These are phyloP conservation scores for Drosophila gunungcola DNA, from an alignment of 1,140 invertebrate species.

Conservation along the genomic window DNA sequence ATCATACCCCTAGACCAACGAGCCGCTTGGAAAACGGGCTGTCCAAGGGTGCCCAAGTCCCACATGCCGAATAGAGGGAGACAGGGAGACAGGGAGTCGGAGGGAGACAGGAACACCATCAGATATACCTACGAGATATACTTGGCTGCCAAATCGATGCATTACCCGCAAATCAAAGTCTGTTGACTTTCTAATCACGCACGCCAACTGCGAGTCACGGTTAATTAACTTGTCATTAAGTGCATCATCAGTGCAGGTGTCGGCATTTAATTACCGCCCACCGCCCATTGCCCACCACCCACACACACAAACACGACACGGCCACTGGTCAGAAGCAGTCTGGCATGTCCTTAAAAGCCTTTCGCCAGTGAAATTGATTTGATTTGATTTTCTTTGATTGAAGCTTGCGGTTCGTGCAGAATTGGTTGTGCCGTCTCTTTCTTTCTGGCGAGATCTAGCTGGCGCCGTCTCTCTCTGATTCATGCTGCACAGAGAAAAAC, in stretches of 20 bases:
- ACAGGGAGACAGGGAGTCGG: not conserved
- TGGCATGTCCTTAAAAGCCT: not conserved
- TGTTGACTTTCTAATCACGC: conserved; percentile 34
- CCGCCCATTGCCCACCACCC: conserved; percentile 5
- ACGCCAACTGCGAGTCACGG: conserved; percentile 13
- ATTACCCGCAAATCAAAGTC: conserved; percentile 16
- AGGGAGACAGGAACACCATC: not conserved
- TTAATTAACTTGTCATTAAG: conserved; percentile 75
- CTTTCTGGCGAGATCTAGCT: conserved; percentile 1
- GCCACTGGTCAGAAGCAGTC: not conserved
- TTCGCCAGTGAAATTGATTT: not conserved
- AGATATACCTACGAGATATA: no score
- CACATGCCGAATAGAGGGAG: conserved; percentile 1
- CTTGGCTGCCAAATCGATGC: conserved; percentile 9
- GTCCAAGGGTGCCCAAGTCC: not conserved
- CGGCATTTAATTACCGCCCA: conserved; percentile 67
- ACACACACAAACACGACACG: not conserved
- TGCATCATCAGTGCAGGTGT: conserved; percentile 64
- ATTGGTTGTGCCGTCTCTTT: conserved; percentile 9
- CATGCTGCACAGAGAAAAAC: no score
- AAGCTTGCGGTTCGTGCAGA: not conserved
- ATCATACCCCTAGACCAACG: conserved; percentile 82
- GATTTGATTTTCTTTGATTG: not conserved
- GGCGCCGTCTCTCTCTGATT: conserved; percentile 10
- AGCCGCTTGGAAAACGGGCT: conserved; percentile 38